phyloP scores from a whole-genome alignment of 64 coral and sea anemone genomes.

The Pachyseris speciosa region DNA sequence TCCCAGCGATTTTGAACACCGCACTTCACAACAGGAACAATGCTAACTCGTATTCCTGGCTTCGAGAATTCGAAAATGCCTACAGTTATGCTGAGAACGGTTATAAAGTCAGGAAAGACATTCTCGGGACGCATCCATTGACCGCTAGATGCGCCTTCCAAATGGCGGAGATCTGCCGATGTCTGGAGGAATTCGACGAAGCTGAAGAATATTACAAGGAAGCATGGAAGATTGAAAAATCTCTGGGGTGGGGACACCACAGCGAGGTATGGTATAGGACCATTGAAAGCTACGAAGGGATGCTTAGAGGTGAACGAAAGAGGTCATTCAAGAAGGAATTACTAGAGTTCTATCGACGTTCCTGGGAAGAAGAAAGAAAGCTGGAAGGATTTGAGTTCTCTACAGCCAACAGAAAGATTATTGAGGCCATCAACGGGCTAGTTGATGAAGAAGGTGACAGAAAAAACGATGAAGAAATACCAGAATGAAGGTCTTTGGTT shows the following conservation, averaged over 20 bases:
- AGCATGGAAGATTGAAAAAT: constrained; percentile 49
- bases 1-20: constrained; percentile 20
- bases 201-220: constrained; percentile 42
- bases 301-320: not conserved
- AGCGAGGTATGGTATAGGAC: not conserved
- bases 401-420: not conserved
- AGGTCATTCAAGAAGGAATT: not conserved
- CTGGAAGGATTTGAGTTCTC: not conserved
- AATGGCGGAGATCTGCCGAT: constrained; percentile 4
- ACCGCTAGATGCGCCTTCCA: constrained; percentile 40
- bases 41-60: constrained; percentile 22
- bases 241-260: constrained; percentile 27
- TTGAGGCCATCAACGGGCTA: not conserved
- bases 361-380: not conserved
- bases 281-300: not conserved
- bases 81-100: constrained; percentile 21
- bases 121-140: constrained; percentile 30
- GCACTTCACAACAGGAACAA: constrained; percentile 44
- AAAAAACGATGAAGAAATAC: not conserved
- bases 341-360: not conserved
- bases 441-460: not conserved
- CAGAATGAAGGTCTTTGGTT: constrained; percentile 6
- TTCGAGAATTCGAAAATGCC: constrained; percentile 8
- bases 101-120: constrained; percentile 24
- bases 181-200: not conserved